Evolutionary conservation across 35 echinoderm and acorn worm genomes (phyloP).

Genomic region (Hemicentrotus pulcherrimus): DNA sequence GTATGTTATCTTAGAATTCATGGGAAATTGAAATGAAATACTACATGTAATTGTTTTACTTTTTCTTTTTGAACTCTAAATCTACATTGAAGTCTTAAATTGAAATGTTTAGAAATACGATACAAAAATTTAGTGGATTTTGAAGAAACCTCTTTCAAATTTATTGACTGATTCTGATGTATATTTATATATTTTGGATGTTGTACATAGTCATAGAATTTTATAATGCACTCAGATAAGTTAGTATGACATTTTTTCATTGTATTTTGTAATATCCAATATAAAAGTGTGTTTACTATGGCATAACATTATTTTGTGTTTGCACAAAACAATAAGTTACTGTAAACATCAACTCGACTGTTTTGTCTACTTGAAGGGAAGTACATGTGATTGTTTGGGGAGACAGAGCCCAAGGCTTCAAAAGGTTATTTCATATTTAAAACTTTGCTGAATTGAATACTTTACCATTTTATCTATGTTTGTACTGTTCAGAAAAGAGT

Average conservation of each 20-base stretch:
- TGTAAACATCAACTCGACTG: neutral
- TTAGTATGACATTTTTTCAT: neutral
- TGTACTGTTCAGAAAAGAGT: neutral
- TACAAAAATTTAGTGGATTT: neutral
- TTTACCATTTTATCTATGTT: too few relatives aligned
- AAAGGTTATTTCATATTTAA: too few relatives aligned
- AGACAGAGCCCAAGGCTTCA: too few relatives aligned
- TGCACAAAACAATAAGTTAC: neutral
- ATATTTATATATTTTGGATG: slow-evolving; percentile 15
- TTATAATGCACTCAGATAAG: neutral
- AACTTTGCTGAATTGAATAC: too few relatives aligned
- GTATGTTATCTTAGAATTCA: neutral
- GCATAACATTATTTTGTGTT: neutral
- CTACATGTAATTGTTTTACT: neutral
- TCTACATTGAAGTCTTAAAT: neutral
- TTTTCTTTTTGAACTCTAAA: neutral
- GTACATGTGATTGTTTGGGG: neutral
- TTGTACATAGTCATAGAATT: neutral
- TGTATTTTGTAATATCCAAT: neutral
- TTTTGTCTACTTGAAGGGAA: neutral
- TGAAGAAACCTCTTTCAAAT: neutral
- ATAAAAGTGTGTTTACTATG: neutral
- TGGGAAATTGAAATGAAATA: neutral
- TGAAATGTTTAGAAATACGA: neutral
- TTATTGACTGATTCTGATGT: neutral